Evolutionary conservation across 1,140 invertebrate species (phyloP).

Genomic region (Carposina sasakii): DNA sequence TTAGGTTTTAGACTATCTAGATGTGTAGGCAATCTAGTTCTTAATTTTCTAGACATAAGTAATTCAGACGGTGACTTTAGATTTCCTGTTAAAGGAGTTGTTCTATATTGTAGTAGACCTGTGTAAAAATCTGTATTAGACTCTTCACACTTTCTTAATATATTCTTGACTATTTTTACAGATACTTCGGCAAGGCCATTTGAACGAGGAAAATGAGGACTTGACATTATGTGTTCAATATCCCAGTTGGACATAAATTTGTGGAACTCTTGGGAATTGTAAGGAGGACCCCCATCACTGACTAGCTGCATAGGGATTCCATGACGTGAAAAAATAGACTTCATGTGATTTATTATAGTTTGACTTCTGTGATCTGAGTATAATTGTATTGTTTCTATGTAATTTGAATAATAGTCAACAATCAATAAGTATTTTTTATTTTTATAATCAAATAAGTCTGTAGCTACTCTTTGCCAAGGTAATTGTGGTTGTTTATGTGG

Average conservation of each 20-base stretch:
- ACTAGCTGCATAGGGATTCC: slow-evolving; percentile 22
- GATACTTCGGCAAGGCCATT: slow-evolving; percentile 21
- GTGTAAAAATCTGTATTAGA: slow-evolving; percentile 14
- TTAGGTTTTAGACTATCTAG: slow-evolving; percentile 7
- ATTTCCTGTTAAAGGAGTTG: slow-evolving; percentile 16
- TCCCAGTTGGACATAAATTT: slow-evolving; percentile 25
- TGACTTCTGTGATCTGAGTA: slow-evolving; percentile 14
- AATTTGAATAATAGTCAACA: slow-evolving; percentile 34
- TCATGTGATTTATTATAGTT: slow-evolving; percentile 26
- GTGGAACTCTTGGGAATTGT: slow-evolving; percentile 18
- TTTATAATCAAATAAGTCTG: slow-evolving; percentile 36
- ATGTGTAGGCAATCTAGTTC: slow-evolving; percentile 6
- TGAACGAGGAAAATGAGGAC: slow-evolving; percentile 19
- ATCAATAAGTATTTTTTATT: slow-evolving; percentile 34
- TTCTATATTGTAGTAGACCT: slow-evolving; percentile 19
- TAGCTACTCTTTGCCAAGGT: slow-evolving; percentile 39
- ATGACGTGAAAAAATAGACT: slow-evolving; percentile 33
- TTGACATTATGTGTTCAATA: slow-evolving; percentile 15
- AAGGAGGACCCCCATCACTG: slow-evolving; percentile 26
- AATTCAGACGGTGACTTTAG: slow-evolving; percentile 16
- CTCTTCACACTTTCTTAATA: slow-evolving; percentile 15
- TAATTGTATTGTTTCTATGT: slow-evolving; percentile 24
- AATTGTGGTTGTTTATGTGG: slow-evolving; percentile 30
- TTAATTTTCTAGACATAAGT: slow-evolving; percentile 16
- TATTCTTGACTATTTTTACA: slow-evolving; percentile 15